Base-by-base conservation (phyloP, 2,888 invertebrate species). In the Junonia oenone region DNA sequence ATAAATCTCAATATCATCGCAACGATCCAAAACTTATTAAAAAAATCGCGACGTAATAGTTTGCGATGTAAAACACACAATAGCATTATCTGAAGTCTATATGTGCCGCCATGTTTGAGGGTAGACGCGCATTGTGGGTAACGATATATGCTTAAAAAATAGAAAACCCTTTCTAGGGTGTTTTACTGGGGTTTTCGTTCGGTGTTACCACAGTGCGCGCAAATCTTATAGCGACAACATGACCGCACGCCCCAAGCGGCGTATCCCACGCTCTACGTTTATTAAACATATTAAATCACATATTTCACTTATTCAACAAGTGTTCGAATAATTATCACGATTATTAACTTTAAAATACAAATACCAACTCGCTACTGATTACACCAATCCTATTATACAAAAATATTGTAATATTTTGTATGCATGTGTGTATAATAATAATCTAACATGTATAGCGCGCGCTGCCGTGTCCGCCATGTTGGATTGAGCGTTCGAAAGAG, bases 341-440 rank as follows among this genome's bases (percentile, higher is more conserved):
- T 69, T 69, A 73, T 69, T 69, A 72, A 71, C 68, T 73, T 76
- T 70, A 76, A 82, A 81, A 78, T 86, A 88, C 83, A 86, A 78
- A 76, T 84, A 87, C 78, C 84, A 83, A 84, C 81, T 80, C 72
- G 69, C 86, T 89, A 88, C 84, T 69, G 83, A 83, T 73, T 87
- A 88, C 87, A 88, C 80, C 76, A 63, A 81, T 78, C 83, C 84
- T 87, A 83, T 76, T 78, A 85, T 89, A 89, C 80, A 90, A 89
- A 90, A 90, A 90, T 90, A 88, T 84, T 81, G 80, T 81, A 83
- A 83, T 83, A 76, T 73, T 76, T 72, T 81, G 80, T 83, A 82
- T 82, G 86, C 78, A 77, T 73, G 83, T 78, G 84, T 86, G 81
- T 84, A 83, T 83, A 81, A 73, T 79, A 78, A 80, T 75, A 75